Evolutionary conservation across 2,113 vertebrate species (phyloP), one percentile per base, ranked within the genome.

Genomic region (Litocranius walleri): DNA sequence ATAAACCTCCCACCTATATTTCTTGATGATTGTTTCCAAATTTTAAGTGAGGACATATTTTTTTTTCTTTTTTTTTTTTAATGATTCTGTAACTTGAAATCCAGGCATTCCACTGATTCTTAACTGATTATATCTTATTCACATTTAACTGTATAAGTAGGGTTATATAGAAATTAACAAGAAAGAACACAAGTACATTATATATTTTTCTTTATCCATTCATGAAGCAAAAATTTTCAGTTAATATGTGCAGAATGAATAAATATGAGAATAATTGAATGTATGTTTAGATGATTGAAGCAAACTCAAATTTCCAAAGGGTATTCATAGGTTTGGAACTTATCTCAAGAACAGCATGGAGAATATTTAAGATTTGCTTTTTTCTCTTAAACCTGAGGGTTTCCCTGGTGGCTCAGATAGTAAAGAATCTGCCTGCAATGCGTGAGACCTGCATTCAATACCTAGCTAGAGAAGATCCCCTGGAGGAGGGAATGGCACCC

Each of bases 401-500:
- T 71, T 36, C 4, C 9, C 64, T 36, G 9, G n/a, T 71, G 64
- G 64, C n/a, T 36, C 17, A 71, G 17, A 71, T 23, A 36, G 64
- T 71, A 36, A 71, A 71, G 64, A 71, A 36, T 71, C 17, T 71
- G 9, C 19, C 64, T 23, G n/a, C 9, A 36, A 6, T 12, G 5
- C 2, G 2, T 36, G n/a, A 71, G n/a, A 71, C 64, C 19, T 6
- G 9, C 0, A 0, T 36, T 36, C 9, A 1, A 12, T 71, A 71
- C 9, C n/a, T 71, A 23, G 64, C 21, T 71, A 12, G n/a, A 2
- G 64, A 71, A 71, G n/a, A 71, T 12, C 9, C 17, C 19, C n/a
- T 71, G 1, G 0, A 71, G n/a, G 23, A 71, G 64, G 19, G 9
- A 23, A 71, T 36, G 64, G 9, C 9, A 12, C 19, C 9, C 19